Conservation (phyloP, 2,113 vertebrate genomes). For the Tamias sibiricus region DNA sequence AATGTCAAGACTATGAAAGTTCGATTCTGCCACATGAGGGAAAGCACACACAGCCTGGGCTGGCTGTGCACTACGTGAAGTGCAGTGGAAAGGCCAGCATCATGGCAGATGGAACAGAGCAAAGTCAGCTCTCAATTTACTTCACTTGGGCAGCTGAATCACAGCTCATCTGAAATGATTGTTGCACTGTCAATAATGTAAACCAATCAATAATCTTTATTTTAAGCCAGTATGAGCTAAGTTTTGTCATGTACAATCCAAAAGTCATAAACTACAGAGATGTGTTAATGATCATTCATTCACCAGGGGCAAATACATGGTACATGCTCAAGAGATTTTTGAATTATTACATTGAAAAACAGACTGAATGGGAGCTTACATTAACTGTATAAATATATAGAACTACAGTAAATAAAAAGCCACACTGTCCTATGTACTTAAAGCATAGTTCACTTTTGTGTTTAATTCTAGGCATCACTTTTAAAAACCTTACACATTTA, state of each 20-base stretch:
- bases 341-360: not conserved
- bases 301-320: not conserved
- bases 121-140: not conserved
- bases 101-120: not conserved
- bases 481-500: not conserved
- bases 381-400: not conserved
- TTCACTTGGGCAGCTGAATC: not conserved
- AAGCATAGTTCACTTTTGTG: not conserved
- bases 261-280: not conserved
- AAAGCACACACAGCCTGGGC: not conserved
- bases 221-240: not conserved
- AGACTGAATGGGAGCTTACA: not conserved
- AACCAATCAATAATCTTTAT: not conserved
- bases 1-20: not conserved
- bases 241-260: not conserved
- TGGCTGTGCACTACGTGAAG: fast-evolving
- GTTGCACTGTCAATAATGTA: not conserved
- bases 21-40: not conserved
- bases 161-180: not conserved
- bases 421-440: not conserved
- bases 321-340: not conserved
- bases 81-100: not conserved
- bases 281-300: not conserved
- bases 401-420: not conserved
- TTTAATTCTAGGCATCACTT: not conserved